Evolutionary conservation across 2,797 vertebrate species (phyloP).

Genomic region (Falco cherrug): DNA sequence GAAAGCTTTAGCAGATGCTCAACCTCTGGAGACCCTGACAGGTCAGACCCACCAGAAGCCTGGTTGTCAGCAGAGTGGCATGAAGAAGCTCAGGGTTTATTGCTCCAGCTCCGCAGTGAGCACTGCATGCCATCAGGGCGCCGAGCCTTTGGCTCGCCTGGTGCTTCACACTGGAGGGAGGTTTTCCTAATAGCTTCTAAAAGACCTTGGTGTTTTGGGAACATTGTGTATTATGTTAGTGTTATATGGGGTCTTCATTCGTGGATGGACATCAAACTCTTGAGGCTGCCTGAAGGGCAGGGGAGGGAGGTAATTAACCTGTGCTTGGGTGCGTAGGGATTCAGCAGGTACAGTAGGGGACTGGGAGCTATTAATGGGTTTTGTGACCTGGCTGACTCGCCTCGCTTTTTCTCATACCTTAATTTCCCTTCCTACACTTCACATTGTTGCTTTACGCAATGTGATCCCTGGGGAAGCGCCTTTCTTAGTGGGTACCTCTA

Average conservation of each 20-base stretch:
- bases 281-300: fast-evolving
- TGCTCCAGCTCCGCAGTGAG: fast-evolving
- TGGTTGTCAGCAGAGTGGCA: fast-evolving
- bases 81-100: neutral
- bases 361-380: neutral
- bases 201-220: neutral
- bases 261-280: neutral
- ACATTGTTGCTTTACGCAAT: neutral
- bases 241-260: neutral
- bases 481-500: neutral
- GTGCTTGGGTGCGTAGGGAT: neutral
- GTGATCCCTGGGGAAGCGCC: neutral
- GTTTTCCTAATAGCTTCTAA: neutral
- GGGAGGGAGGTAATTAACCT: neutral
- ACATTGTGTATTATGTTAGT: fast-evolving
- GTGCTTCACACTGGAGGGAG: neutral
- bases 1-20: neutral
- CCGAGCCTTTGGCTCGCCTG: fast-evolving
- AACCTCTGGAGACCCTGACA: neutral
- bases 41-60: neutral
- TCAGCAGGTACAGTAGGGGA: neutral
- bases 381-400: neutral
- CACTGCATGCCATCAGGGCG: fast-evolving
- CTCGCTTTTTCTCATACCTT: neutral
- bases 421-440: neutral